Base-by-base conservation (phyloP, 2,113 vertebrate genomes). In the Eurypyga helias region DNA sequence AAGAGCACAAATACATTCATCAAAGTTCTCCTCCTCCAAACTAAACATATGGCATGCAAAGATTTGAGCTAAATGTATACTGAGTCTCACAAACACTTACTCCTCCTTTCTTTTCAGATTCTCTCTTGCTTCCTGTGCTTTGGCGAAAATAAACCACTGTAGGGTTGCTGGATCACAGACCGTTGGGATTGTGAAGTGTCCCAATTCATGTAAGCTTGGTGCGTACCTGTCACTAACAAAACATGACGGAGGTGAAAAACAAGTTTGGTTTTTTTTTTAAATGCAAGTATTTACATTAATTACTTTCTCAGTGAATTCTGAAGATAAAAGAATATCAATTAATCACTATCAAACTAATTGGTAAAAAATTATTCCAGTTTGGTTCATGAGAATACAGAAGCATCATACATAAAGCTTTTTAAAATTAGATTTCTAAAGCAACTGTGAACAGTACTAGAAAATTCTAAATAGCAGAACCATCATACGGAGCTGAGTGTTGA, bases 101-200 rank as follows among this genome's bases (percentile, higher is more conserved):
- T 98, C 97, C 20, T 98, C 98, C 82, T 93, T 98, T 90, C 69
- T 98, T 54, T 97, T 98, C 78, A 98, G 93, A 64, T 98, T 99
- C 52, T 97, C 97, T 87, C 99, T 97, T 71, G 99, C 99, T 97
- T 99, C 98, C 8, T 97, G 96, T n/a, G 99, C 99, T 71, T 98
- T 98, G 89, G 96, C 98, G 96, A 98, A 98, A 90, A 99, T 98
- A 97, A 99, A 99, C 95, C 98, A 97, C 24, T 98, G 99, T 55
- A 99, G 98, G 51, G 97, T 92, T 51, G 94, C 93, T 19, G 97
- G 98, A 72, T 99, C 99, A 83, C 98, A 99, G 46, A 96, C 86
- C 0, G 96, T 95, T 17, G 99, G 99, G 96, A 99, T 98, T 13
- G 94, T 98, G 62, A 99, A 99, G 89, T 99, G 98, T 4, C 99